Evolutionary conservation across 2,888 invertebrate genomes (phyloP).

Genomic region (Idaea biselata): DNA sequence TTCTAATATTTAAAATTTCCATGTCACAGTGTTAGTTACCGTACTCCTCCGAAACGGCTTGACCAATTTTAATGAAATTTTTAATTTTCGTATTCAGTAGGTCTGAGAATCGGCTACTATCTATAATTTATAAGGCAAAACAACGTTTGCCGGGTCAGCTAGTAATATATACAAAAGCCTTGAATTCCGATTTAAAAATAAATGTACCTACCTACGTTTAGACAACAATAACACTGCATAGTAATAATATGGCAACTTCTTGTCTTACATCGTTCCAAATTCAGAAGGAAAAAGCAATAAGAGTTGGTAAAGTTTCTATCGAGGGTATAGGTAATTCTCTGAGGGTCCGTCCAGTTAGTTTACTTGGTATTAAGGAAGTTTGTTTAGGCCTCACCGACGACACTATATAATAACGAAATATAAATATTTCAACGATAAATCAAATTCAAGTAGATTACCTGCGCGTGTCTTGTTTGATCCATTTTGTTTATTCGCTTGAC

Average conservation of each 20-base stretch:
- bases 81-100: no score
- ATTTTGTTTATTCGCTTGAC: background rate
- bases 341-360: slow-evolving; percentile 61
- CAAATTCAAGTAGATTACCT: slow-evolving; percentile 31
- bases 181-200: background rate
- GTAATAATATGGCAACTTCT: slow-evolving; percentile 39
- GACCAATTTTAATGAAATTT: no score
- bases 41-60: no score
- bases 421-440: slow-evolving; percentile 62
- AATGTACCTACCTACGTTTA: no score
- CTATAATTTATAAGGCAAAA: no score
- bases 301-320: slow-evolving; percentile 59
- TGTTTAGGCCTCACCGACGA: slow-evolving; percentile 55
- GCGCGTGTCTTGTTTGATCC: background rate
- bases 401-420: slow-evolving; percentile 67
- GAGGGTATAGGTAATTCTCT: slow-evolving; percentile 62
- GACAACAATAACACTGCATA: slow-evolving; percentile 29
- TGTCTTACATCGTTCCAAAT: slow-evolving; percentile 39
- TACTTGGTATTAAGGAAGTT: slow-evolving; percentile 67
- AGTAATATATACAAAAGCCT: no score
- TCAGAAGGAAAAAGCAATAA: slow-evolving; percentile 57
- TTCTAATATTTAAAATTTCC: no score
- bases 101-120: no score
- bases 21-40: no score
- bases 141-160: no score